phyloP scores from a whole-genome alignment of 2,113 vertebrate genomes.

The Lycaon pictus region DNA sequence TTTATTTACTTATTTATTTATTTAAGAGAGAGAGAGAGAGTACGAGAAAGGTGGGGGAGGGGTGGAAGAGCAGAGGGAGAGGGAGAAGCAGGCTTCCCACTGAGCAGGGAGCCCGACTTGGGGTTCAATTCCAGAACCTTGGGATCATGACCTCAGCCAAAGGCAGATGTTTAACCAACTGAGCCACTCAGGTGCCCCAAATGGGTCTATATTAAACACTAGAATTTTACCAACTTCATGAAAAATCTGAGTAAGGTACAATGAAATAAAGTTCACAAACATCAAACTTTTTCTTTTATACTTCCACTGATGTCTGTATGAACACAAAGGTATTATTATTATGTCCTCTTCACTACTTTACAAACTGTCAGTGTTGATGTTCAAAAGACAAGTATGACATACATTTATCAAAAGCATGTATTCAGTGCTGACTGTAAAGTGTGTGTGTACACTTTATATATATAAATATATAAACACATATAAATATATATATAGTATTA shows the following conservation, averaged over 20 bases:
- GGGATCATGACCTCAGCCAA: no score
- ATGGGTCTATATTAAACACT: background rate
- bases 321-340: background rate
- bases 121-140: no score
- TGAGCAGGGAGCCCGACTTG: no score
- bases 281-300: background rate
- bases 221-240: background rate
- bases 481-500: background rate
- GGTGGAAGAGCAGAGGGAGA: no score
- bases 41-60: no score
- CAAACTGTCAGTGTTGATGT: background rate
- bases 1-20: no score
- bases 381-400: constrained; percentile 6
- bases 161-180: no score
- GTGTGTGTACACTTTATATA: no score
- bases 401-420: constrained; percentile 31
- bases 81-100: no score
- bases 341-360: background rate
- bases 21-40: no score
- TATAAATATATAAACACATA: no score
- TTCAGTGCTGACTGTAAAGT: background rate
- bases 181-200: background rate
- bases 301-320: background rate
- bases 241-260: constrained; percentile 1
- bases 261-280: fast-evolving